Conservation (phyloP, 2,888 invertebrate genomes). For the Lithophane semibrunnea region DNA sequence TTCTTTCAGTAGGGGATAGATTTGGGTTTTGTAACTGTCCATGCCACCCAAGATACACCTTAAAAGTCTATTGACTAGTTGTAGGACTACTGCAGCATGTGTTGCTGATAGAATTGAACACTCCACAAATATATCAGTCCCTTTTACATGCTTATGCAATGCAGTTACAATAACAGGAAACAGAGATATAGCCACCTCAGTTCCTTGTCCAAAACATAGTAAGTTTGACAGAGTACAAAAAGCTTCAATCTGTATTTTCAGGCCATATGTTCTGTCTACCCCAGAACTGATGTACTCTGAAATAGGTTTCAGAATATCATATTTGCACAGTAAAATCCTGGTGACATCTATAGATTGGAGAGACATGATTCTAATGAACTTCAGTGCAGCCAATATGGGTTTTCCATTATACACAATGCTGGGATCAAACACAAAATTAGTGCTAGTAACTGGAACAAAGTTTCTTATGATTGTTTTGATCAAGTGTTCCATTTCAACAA, state of each 20-base stretch:
- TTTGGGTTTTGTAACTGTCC: conserved; percentile 78
- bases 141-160: conserved; percentile 90
- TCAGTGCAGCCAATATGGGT: conserved; percentile 93
- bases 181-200: conserved; percentile 85
- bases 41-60: conserved; percentile 71
- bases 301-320: conserved; percentile 89
- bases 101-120: conserved; percentile 89
- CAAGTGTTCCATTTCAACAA: conserved; percentile 92
- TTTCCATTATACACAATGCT: conserved; percentile 90
- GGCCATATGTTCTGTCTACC: conserved; percentile 87
- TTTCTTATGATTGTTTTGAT: conserved; percentile 90
- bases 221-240: conserved; percentile 90
- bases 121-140: conserved; percentile 86
- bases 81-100: conserved; percentile 90
- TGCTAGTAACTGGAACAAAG: conserved; percentile 89
- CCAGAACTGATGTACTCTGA: conserved; percentile 90
- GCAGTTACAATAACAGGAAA: conserved; percentile 90
- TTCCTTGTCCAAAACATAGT: conserved; percentile 87
- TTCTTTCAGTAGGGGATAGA: conserved; percentile 83
- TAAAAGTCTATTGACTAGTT: conserved; percentile 82
- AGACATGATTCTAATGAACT: conserved; percentile 93
- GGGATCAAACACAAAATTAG: conserved; percentile 83
- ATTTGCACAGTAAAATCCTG: conserved; percentile 87
- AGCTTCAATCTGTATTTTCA: conserved; percentile 92
- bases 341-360: conserved; percentile 91